Evolutionary conservation across 2,113 vertebrate species (phyloP), one percentile per base, ranked within the genome.

Genomic region (Nesospiza acunhae): DNA sequence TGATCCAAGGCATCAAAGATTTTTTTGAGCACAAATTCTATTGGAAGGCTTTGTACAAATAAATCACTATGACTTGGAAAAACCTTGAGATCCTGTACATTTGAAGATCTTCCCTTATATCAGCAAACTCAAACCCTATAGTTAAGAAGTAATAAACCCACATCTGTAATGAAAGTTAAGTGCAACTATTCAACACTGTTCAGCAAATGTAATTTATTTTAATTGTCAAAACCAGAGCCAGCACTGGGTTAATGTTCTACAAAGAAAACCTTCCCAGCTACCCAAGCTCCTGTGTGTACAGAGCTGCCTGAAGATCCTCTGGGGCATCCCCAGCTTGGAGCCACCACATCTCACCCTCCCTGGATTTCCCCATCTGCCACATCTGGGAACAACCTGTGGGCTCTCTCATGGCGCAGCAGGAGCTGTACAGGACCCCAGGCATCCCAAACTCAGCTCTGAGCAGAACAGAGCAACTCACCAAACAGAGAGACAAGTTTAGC

Each of bases 351-450:
- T 58, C n/a, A 15, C 24, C 10, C 0, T 20, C 26, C 11, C 41
- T 33, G 31, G 26, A 7, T 23, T 37, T 23, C 30, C 31, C 42
- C n/a, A 21, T 10, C 55, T 53, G n/a, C 23, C 46, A 27, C 50
- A 28, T 31, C 23, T 5, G 31, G 33, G 35, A 92, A 37, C 13
- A 41, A 28, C 0, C 3, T 20, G 5, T 5, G 33, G 1, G 1
- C 52, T 75, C 42, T 58, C 23, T 22, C 24, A 2, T 3, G 14
- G 24, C 30, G 10, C 33, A 27, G 33, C 1, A 0, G 13, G 35
- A 27, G 26, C 21, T 1, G 0, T 2, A 8, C 12, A 52, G 44
- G 49, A 88, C 46, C 46, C 8, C 2, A 1, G 26, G 21, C 70
- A 62, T 15, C 19, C 55, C 67, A 74, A 68, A 62, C 33, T 60